Base-by-base conservation (phyloP, 92 coral and sea anemone genomes). In the Epizoanthus scotinus region DNA sequence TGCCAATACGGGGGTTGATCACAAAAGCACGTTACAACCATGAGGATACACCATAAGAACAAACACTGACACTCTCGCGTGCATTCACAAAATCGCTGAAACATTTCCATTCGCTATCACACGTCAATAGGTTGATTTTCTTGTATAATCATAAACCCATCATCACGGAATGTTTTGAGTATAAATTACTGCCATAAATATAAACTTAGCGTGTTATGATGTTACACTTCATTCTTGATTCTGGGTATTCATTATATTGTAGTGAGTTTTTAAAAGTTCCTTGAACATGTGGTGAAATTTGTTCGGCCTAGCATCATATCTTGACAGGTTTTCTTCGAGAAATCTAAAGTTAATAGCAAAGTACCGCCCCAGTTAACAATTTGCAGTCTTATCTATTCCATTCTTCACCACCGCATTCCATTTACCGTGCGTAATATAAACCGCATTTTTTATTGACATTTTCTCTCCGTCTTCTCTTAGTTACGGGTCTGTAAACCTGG, bases 11-110 rank as follows among this genome's bases (percentile, higher is more conserved):
- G 65, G 60, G 65, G 78, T 10, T 50, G 79, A 56, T 12, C 24
- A 1, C 58, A 5, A 29, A 63, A 75, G 67, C 81, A 75, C 81
- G 36, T 56, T 58, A 60, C 18, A 59, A 29, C 36, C 81, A 75
- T 68, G 68, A 75, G 81, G 81, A 31, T 15, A 10, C 12, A 13
- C 52, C 81, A 75, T 68, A 34, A 75, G 68, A 55, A 31, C n/a
- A 25, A 53, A 8, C 27, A 19, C 19, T 21, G 42, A 10, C 56
- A 38, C 50, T 59, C 52, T 63, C 68, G 42, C 68, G 20, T 67
- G 56, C 63, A 38, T 36, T 59, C 67, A 73, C 50, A 54, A 53
- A 29, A 73, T 28, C 19, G 58, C 42, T 29, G 78, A 54, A 73
- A 73, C 52, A 73, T 28, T 73, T 28, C 78, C 40, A 54, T 55